These are phyloP conservation scores for Ptyas mucosa DNA, from an alignment of 2,113 vertebrate species.

Conservation along the genomic window DNA sequence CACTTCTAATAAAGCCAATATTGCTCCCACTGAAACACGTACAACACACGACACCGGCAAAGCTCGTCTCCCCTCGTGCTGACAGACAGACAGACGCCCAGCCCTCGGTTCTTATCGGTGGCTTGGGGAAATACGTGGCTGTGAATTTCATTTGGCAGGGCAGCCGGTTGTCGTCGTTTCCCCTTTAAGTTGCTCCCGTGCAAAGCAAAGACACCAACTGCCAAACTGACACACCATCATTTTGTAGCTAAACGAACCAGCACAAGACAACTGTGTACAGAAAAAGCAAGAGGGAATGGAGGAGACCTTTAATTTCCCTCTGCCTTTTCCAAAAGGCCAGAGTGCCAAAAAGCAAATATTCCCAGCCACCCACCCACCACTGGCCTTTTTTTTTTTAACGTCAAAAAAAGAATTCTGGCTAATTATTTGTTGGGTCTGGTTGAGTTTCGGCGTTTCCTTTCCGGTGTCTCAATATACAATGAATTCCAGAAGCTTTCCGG, in stretches of 20 bases:
- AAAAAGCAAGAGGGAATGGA: conserved; percentile 24
- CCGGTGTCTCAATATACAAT: conserved; percentile 32
- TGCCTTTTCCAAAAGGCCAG: conserved; percentile 39
- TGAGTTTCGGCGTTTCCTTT: conserved; percentile 29
- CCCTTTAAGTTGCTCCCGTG: background rate
- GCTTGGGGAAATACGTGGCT: background rate
- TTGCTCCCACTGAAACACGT: background rate
- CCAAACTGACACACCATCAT: background rate
- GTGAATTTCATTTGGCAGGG: background rate
- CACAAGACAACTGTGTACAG: conserved; percentile 34
- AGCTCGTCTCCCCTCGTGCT: background rate
- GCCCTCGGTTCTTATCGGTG: background rate
- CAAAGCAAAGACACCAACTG: background rate
- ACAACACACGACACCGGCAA: background rate
- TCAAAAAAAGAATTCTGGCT: conserved; percentile 1
- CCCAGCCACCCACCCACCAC: conserved; percentile 35
- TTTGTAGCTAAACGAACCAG: conserved; percentile 46
- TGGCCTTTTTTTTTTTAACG: conserved; percentile 24
- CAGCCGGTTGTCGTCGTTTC: background rate
- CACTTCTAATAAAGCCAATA: background rate
- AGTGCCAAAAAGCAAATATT: conserved; percentile 44
- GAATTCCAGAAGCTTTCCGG: conserved; percentile 30
- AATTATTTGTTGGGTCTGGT: conserved; percentile 40
- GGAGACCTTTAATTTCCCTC: conserved; percentile 19
- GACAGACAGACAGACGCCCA: background rate